Evolutionary conservation across 2,888 invertebrate genomes (phyloP).

Genomic region (Cantharis flavilabris): DNA sequence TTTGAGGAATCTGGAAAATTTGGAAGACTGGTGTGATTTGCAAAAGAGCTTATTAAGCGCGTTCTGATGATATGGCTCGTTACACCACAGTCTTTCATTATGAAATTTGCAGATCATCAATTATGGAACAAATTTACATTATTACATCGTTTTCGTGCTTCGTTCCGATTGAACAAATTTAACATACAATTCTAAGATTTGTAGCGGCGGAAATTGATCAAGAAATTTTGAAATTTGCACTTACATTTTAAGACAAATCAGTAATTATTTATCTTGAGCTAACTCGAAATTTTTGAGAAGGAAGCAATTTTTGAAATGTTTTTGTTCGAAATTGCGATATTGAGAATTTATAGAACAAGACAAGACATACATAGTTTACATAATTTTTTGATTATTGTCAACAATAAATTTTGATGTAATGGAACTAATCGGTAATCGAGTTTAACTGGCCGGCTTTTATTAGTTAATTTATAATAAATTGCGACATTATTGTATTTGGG

Average conservation of each 20-base stretch:
- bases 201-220: background rate
- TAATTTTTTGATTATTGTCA: slow-evolving; percentile 11
- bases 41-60: background rate
- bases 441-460: background rate
- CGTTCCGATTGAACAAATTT: background rate
- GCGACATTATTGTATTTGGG: background rate
- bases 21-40: background rate
- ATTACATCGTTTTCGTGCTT: slow-evolving; percentile 1
- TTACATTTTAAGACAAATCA: background rate
- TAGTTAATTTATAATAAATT: background rate
- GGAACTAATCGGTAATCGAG: slow-evolving; percentile 16
- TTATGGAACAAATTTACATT: slow-evolving; percentile 1
- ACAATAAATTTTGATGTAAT: slow-evolving; percentile 19
- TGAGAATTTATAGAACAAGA: slow-evolving; percentile 20
- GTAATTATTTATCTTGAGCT: background rate
- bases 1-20: background rate
- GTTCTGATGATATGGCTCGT: background rate
- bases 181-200: background rate
- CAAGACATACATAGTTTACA: slow-evolving; percentile 10
- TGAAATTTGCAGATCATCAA: background rate
- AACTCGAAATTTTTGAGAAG: background rate
- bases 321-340: slow-evolving; percentile 3
- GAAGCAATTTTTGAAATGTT: background rate
- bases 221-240: background rate
- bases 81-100: background rate